Evolutionary conservation across 2,113 vertebrate genomes (phyloP).

Genomic region (Pyxicephalus adspersus): DNA sequence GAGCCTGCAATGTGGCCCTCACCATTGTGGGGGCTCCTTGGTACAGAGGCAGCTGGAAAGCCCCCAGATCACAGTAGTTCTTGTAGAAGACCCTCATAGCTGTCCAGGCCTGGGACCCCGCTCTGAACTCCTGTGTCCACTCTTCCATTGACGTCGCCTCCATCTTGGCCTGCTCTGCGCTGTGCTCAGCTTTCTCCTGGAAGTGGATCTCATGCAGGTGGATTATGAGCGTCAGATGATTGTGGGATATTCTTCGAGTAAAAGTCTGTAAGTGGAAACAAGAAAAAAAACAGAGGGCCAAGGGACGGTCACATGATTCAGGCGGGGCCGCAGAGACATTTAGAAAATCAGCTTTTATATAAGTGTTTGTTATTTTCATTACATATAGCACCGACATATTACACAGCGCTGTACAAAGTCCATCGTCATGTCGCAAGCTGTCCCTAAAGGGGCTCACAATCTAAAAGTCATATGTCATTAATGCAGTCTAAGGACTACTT

Average conservation of each 20-base stretch:
- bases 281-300: background rate
- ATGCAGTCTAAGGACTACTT: too few relatives aligned
- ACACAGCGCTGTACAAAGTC: too few relatives aligned
- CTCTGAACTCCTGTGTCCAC: background rate
- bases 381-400: too few relatives aligned
- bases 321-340: too few relatives aligned
- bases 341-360: too few relatives aligned
- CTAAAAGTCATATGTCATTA: too few relatives aligned
- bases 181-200: background rate
- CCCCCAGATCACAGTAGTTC: constrained; percentile 57
- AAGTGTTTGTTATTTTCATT: too few relatives aligned
- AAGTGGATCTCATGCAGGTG: constrained; percentile 56
- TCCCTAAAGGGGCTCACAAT: too few relatives aligned
- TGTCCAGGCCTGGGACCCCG: constrained; percentile 57
- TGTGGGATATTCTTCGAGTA: constrained; percentile 49
- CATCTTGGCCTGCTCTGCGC: background rate
- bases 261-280: constrained; percentile 54
- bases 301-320: too few relatives aligned
- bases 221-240: constrained; percentile 56
- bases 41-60: constrained; percentile 61
- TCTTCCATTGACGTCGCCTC: background rate
- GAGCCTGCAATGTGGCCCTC: background rate
- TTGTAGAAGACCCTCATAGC: constrained; percentile 57
- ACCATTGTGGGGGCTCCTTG: constrained; percentile 60
- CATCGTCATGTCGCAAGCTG: too few relatives aligned